phyloP scores from a whole-genome alignment of 2,113 vertebrate species.

The Actinemys pallida region DNA sequence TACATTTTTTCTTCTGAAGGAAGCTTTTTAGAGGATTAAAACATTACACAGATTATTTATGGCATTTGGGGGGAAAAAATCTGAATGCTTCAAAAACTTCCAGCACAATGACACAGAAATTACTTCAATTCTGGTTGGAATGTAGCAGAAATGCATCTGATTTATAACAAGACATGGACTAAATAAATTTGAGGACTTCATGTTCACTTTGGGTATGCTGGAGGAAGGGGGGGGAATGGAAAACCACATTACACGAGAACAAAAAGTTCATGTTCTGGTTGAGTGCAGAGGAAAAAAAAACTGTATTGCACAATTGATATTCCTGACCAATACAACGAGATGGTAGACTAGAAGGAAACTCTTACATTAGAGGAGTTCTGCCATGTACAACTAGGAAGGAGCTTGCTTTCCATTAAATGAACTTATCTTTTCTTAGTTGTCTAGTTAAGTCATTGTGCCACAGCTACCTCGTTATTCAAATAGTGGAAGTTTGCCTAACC shows the following conservation, averaged over 20 bases:
- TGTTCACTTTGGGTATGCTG: constrained; percentile 40
- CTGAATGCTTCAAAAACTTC: background rate
- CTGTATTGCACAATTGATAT: background rate
- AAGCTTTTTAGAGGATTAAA: background rate
- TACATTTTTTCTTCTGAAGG: background rate
- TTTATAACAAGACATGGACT: background rate
- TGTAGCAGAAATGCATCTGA: background rate
- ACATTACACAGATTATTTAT: background rate
- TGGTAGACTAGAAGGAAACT: background rate
- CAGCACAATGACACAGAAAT: background rate
- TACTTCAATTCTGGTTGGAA: background rate
- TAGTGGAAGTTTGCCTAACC: background rate
- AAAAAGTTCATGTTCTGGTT: background rate
- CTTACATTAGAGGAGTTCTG: background rate
- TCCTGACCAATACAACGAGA: background rate
- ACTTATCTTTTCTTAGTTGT: background rate
- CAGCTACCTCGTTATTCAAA: background rate
- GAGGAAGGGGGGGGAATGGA: background rate
- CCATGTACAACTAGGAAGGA: background rate
- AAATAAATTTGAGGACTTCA: background rate
- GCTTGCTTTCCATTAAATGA: background rate
- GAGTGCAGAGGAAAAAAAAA: background rate
- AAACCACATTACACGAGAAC: background rate
- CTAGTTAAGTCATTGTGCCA: background rate
- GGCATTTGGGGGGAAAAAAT: background rate